Evolutionary conservation across 2,888 invertebrate genomes (phyloP).

Genomic region (Dynastes grantii): DNA sequence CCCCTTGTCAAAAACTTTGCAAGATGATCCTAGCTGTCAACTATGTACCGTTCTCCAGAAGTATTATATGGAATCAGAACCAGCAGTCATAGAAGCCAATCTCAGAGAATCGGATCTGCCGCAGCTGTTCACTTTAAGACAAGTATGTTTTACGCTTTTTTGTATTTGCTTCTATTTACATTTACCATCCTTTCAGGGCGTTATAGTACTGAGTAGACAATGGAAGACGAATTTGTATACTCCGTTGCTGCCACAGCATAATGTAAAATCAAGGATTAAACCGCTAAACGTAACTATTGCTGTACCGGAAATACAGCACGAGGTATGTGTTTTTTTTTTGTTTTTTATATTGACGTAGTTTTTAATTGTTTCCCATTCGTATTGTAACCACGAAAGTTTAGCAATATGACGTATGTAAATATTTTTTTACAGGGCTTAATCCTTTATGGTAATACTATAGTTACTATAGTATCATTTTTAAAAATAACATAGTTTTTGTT

Average conservation of each 20-base stretch:
- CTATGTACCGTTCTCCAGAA: constrained; percentile 91
- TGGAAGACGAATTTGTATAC: constrained; percentile 98
- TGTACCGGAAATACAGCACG: constrained; percentile 86
- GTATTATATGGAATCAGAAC: constrained; percentile 84
- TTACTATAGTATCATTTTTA: too few species aligned
- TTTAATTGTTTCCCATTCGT: too few species aligned
- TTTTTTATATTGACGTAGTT: too few species aligned
- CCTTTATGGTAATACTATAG: too few species aligned
- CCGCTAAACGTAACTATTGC: constrained; percentile 93
- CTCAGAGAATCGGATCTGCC: constrained; percentile 89
- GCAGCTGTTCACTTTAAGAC: constrained; percentile 88
- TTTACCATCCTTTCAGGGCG: constrained; percentile 76
- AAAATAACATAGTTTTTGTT: too few species aligned
- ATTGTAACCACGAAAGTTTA: too few species aligned
- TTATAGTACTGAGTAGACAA: constrained; percentile 95
- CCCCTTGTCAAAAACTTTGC: constrained; percentile 89
- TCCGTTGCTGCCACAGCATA: constrained; percentile 86
- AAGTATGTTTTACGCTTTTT: constrained; percentile 72
- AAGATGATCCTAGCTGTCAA: constrained; percentile 97
- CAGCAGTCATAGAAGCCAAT: constrained; percentile 86
- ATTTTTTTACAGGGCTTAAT: too few species aligned
- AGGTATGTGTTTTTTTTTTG: constrained; percentile 73
- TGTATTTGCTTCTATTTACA: not conserved
- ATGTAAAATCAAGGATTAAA: constrained; percentile 88
- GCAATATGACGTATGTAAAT: too few species aligned